Evolutionary conservation across 2,797 vertebrate genomes (phyloP).

Genomic region (Gephyroberyx darwinii): DNA sequence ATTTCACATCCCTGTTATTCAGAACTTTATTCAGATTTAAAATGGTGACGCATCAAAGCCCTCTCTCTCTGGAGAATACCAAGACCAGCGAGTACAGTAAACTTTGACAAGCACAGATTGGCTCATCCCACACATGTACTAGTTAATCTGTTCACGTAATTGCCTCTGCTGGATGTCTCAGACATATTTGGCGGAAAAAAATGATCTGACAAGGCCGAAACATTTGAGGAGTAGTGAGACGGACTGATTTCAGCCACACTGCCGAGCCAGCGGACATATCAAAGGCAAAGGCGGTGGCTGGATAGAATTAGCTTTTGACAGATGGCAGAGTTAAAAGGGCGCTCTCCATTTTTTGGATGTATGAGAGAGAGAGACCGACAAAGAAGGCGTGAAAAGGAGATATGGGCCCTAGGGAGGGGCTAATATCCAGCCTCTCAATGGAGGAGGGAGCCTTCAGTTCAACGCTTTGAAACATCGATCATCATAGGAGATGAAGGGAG

Average conservation of each 20-base stretch:
- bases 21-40: slow-evolving; percentile 26
- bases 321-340: slow-evolving; percentile 55
- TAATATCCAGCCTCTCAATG: slow-evolving; percentile 32
- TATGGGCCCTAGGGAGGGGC: slow-evolving; percentile 29
- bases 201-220: slow-evolving; percentile 55
- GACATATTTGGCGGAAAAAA: slow-evolving; percentile 51
- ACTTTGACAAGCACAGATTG: slow-evolving; percentile 41
- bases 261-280: slow-evolving; percentile 54
- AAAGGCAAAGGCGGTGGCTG: slow-evolving; percentile 55
- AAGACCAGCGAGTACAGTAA: slow-evolving; percentile 45
- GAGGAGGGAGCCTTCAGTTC: slow-evolving; percentile 38
- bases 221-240: slow-evolving; percentile 48
- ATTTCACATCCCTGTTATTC: slow-evolving; percentile 39
- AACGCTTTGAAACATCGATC: slow-evolving; percentile 51
- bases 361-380: slow-evolving; percentile 22
- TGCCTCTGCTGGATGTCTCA: slow-evolving; percentile 52
- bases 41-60: slow-evolving; percentile 32
- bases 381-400: slow-evolving; percentile 46
- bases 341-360: slow-evolving; percentile 44
- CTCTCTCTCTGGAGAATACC: slow-evolving; percentile 32
- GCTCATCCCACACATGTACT: slow-evolving; percentile 48
- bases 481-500: slow-evolving; percentile 31
- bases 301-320: slow-evolving; percentile 63
- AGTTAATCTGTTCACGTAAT: slow-evolving; percentile 65
- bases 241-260: slow-evolving; percentile 45